Conservation (phyloP, 2,888 invertebrate species). For the Schizotus pectinicornis region DNA sequence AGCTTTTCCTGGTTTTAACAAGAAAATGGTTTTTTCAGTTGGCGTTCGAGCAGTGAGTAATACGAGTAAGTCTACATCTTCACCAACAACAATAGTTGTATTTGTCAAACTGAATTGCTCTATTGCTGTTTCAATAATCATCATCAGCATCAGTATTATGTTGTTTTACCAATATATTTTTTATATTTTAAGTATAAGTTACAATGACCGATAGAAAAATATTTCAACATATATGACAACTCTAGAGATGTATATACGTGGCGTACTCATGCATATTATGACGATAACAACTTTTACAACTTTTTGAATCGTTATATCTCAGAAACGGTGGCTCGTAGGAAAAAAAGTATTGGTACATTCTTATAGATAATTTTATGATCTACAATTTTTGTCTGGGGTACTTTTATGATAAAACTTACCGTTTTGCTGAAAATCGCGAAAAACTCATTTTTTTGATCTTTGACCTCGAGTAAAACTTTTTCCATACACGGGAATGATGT, state of each 20-base stretch:
- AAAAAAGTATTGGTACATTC: background rate
- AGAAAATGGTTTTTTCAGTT: slow-evolving; percentile 36
- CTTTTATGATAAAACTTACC: background rate
- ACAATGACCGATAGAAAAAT: slow-evolving; percentile 1
- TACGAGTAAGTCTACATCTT: slow-evolving; percentile 43
- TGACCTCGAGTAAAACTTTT: background rate
- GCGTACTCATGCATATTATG: background rate
- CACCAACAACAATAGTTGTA: slow-evolving; percentile 39
- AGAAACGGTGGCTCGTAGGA: background rate
- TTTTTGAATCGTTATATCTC: slow-evolving; percentile 7
- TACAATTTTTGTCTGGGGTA: background rate
- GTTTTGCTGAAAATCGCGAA: background rate
- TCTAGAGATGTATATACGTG: slow-evolving; percentile 7
- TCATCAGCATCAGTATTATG: slow-evolving; percentile 39
- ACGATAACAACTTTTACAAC: slow-evolving; percentile 4
- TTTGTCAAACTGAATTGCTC: slow-evolving; percentile 18
- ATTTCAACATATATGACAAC: slow-evolving; percentile 9
- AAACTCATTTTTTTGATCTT: background rate
- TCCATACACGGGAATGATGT: slow-evolving; percentile 5
- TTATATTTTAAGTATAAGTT: slow-evolving; percentile 10
- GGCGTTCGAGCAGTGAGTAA: slow-evolving; percentile 37
- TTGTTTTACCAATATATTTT: slow-evolving; percentile 45
- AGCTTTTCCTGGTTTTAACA: slow-evolving; percentile 41
- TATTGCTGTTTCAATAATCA: slow-evolving; percentile 36
- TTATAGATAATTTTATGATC: background rate